Conservation (phyloP, 2,888 invertebrate species). For the Drosophila bunnanda region DNA sequence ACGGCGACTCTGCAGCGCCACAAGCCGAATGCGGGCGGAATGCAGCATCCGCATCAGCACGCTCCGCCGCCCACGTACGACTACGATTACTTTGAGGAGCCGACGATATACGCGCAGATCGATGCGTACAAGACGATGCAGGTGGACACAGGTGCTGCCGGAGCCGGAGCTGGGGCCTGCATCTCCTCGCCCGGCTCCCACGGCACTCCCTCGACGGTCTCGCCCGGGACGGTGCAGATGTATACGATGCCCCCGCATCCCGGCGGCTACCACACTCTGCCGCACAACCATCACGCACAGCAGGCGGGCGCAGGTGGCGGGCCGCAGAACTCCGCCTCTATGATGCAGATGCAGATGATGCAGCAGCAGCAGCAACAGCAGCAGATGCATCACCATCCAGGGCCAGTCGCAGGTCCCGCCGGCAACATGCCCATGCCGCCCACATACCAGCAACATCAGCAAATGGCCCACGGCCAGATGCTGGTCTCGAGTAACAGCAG, state of each 20-base stretch:
- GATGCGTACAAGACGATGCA: constrained; percentile 87
- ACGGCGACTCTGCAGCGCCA: constrained; percentile 83
- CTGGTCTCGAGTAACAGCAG: constrained; percentile 82
- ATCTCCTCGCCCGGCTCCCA: constrained; percentile 84
- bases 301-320: constrained; percentile 61
- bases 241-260: constrained; percentile 83
- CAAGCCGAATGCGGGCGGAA: constrained; percentile 76
- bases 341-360: constrained; percentile 82
- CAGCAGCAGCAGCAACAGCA: constrained; percentile 66
- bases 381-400: constrained; percentile 48
- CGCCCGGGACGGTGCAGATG: constrained; percentile 84
- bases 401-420: constrained; percentile 55
- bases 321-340: constrained; percentile 77
- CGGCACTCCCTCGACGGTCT: constrained; percentile 84
- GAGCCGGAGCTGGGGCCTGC: constrained; percentile 83
- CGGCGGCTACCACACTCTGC: constrained; percentile 84
- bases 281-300: constrained; percentile 83
- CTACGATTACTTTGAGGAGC: constrained; percentile 87
- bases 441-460: constrained; percentile 82
- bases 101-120: constrained; percentile 91
- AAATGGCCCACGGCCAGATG: constrained; percentile 78
- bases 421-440: constrained; percentile 81
- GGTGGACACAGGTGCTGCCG: constrained; percentile 58
- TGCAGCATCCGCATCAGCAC: constrained; percentile 73
- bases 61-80: constrained; percentile 83